Base-by-base conservation (phyloP, 1,140 invertebrate species). In the Drosophila sp. region DNA sequence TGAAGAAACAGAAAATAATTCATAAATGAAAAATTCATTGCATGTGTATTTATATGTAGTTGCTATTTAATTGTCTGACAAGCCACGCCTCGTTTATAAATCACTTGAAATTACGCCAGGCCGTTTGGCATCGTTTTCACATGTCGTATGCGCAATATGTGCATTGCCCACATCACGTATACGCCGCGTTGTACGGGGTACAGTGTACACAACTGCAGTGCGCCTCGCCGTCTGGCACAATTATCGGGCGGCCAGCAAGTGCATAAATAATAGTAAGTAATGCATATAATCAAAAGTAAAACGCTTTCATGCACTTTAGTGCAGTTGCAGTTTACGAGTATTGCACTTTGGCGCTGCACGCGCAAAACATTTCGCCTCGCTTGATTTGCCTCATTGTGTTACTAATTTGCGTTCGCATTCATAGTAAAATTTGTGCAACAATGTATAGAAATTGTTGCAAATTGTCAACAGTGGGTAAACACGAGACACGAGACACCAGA, bases 121-220 rank as follows among this genome's bases (percentile, higher is more conserved):
- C 9, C 0, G 13, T 29, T 13, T 14, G 4, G 0, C 27, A 6
- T 5, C 9, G 21, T 25, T 25, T 40, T 2, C 45, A 76, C 63
- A 45, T 18, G 66, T 48, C 73, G 81, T 69, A 86, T 86, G 57
- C 58, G 72, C 53, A 63, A 74, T 66, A 9, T 16, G 66, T 63
- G 46, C 51, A 14, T n/a, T 4, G 9, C 32, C 13, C 21, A 13
- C 40, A 79, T 76, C 66, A 46, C 75, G 71, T 61, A 82, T 83
- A 82, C 80, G 80, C 53, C 61, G 29, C 46, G 34, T 8, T 56
- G 34, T 11, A 11, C 8, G 11, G 6, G n/a, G 18, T 58, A 11
- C 8, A 36, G 6, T 18, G 18, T 58, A 45, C 40, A 56, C 45
- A 67, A 16, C 25, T 8, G 38, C 9, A 56, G 2, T 46, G 50